Evolutionary conservation across 2,113 vertebrate genomes (phyloP).

Genomic region (Cairina moschata): DNA sequence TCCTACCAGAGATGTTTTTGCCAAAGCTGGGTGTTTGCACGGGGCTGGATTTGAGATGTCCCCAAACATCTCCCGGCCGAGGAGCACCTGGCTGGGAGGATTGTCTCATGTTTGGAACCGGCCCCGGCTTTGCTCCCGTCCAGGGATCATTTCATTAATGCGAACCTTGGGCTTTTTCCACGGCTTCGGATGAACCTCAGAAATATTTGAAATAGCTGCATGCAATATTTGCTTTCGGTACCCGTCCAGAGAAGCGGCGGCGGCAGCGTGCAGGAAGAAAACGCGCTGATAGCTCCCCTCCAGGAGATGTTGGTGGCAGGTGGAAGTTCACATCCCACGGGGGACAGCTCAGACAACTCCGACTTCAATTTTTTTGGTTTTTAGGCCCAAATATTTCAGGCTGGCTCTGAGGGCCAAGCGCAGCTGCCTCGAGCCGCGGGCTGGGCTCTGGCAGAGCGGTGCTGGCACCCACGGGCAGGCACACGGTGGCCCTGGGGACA

Average conservation of each 20-base stretch:
- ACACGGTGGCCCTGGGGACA: neutral
- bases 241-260: neutral
- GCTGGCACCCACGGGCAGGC: neutral
- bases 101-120: neutral
- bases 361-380: neutral
- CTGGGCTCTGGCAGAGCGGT: no score
- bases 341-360: neutral
- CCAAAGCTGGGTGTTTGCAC: neutral
- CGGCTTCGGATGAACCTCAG: neutral
- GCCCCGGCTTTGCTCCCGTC: neutral
- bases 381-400: neutral
- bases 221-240: neutral
- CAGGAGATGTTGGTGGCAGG: neutral
- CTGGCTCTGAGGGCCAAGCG: neutral
- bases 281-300: neutral
- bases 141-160: neutral
- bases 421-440: no score
- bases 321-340: neutral
- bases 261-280: neutral
- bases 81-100: neutral
- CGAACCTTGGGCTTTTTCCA: neutral
- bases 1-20: neutral
- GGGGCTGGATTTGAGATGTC: neutral
- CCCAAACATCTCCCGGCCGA: fast-evolving
- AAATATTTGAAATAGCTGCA: neutral